Evolutionary conservation across 1,140 invertebrate species (phyloP).

Genomic region (Myzus persicae): DNA sequence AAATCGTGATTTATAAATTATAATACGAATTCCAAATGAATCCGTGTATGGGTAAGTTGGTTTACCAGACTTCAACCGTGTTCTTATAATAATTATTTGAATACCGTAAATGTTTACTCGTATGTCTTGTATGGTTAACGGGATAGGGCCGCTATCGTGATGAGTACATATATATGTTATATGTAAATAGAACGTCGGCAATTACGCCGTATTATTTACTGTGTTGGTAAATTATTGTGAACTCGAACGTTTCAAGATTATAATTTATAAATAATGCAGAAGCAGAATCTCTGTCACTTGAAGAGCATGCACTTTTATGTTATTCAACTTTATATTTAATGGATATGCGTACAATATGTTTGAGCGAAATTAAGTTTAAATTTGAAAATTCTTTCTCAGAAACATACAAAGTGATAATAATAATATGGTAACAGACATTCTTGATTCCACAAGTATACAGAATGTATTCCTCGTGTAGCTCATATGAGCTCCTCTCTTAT

Average conservation of each 20-base stretch:
- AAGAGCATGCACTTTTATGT: neutral
- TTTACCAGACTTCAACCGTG: neutral
- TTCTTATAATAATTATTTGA: constrained; percentile 4
- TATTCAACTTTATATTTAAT: neutral
- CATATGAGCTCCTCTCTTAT: neutral
- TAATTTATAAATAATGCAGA: neutral
- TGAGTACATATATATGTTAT: neutral
- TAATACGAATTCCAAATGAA: neutral
- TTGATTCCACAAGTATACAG: neutral
- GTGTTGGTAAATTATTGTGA: neutral
- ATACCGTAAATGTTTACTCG: neutral
- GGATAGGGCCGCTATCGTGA: neutral
- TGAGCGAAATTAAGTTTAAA: neutral
- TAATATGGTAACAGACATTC: neutral
- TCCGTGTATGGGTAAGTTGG: neutral
- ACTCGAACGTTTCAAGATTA: neutral
- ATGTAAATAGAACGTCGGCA: neutral
- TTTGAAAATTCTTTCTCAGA: neutral
- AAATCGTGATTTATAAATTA: neutral
- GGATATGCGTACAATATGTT: neutral
- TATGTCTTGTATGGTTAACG: neutral
- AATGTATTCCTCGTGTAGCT: neutral
- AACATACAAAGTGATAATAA: neutral
- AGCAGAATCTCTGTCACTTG: neutral
- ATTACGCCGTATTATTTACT: neutral